Conservation (phyloP, 1,140 invertebrate species). For the Pseudomyrmex sp. region DNA sequence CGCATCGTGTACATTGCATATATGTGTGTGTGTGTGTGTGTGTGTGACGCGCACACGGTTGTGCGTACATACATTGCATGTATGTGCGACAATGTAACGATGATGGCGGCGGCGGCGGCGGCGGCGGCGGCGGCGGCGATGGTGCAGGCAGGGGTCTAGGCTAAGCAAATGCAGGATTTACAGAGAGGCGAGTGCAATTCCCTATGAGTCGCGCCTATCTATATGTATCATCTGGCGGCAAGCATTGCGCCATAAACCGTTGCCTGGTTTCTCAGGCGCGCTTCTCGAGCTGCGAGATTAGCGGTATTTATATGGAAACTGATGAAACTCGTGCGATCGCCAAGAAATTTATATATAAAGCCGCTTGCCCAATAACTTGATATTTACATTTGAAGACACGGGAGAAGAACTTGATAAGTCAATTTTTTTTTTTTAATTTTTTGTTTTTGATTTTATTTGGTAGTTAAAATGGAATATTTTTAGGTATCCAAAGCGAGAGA, state of each 20-base stretch:
- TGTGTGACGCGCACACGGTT: neutral
- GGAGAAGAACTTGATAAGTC: too few species aligned
- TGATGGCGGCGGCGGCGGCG: neutral
- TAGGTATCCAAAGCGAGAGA: too few species aligned
- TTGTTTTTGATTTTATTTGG: too few species aligned
- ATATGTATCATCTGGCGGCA: slow-evolving; percentile 53
- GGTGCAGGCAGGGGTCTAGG: slow-evolving; percentile 28
- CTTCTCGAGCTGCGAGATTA: slow-evolving; percentile 14
- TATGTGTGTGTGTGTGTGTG: neutral
- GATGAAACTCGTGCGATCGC: neutral
- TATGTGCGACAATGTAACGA: neutral
- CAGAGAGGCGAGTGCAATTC: slow-evolving; percentile 23
- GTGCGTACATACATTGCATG: neutral
- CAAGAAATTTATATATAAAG: neutral
- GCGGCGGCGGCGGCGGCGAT: neutral
- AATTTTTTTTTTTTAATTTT: too few species aligned
- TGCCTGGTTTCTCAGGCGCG: slow-evolving; percentile 23
- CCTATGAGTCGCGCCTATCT: slow-evolving; percentile 42
- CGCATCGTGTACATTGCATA: neutral
- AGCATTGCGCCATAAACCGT: slow-evolving; percentile 41
- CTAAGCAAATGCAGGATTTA: slow-evolving; percentile 46
- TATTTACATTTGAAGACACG: too few species aligned
- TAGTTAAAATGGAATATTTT: too few species aligned
- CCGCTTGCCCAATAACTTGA: neutral
- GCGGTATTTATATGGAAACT: slow-evolving; percentile 17